Evolutionary conservation across 2,113 vertebrate genomes (phyloP), one percentile per base, ranked within the genome.

Genomic region (Lampris megalopsis): DNA sequence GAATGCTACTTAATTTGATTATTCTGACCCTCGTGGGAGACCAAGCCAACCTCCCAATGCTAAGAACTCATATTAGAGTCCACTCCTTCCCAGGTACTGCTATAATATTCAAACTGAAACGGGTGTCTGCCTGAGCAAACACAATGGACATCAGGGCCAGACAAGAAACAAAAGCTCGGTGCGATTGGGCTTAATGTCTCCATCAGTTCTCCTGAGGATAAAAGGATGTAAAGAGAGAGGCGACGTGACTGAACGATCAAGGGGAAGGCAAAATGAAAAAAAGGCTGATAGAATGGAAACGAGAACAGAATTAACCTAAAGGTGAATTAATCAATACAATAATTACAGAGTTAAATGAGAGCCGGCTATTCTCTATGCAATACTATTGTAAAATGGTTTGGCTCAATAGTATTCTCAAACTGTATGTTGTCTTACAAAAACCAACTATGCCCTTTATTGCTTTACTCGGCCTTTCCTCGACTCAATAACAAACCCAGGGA

Each of bases 141-240:
- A 77, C 58, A 86, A 81, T 68, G 58, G 77, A 80, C 68, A 83
- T 80, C 45, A 52, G 40, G 6, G 53, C 41, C 52, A 77, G 56
- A 68, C n/a, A 4, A 74, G 48, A 73, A 47, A 73, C 52, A 80
- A 70, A 72, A 68, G 64, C 54, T 81, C 56, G 67, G 63, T 75
- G 54, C 75, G 57, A 73, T 43, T 68, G 61, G 38, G 42, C 13
- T 63, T 72, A 77, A 73, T 72, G 40, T 79, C 47, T 75, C 56
- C 52, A 50, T 80, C 52, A 73, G 73, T 66, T 81, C 74, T 57
- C 70, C 63, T 42, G 45, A 65, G 37, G 50, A 61, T 57, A n/a
- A 63, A 7, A 68, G 10, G 8, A 35, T 68, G 50, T 13, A 63
- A 81, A 79, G 71, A 11, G 43, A 41, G 0, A 6, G 67, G 47